Conservation (phyloP, 2,113 vertebrate genomes). For the Boulengeromyrus knoepffleri region DNA sequence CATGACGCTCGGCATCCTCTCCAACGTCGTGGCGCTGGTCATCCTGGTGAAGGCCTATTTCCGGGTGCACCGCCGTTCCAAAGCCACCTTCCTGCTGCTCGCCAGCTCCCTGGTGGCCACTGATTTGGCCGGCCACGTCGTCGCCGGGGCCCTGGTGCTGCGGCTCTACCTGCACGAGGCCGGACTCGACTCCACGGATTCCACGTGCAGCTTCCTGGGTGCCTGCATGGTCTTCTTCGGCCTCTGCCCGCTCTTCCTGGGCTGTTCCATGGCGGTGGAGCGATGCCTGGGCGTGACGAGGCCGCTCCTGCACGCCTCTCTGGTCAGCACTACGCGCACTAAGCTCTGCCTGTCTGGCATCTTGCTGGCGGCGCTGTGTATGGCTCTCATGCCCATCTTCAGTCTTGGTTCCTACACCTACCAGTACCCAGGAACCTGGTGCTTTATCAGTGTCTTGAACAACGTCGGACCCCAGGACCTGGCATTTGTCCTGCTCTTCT, state of each 20-base stretch:
- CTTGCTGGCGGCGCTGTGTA: constrained; percentile 61
- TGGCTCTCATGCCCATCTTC: constrained; percentile 70
- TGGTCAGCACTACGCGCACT: constrained; percentile 65
- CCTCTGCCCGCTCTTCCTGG: constrained; percentile 77
- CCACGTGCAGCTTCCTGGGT: constrained; percentile 74
- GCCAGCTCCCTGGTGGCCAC: constrained; percentile 72
- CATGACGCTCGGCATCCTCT: constrained; percentile 76
- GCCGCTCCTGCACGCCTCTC: constrained; percentile 68
- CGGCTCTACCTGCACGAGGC: constrained; percentile 60
- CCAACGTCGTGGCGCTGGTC: constrained; percentile 73
- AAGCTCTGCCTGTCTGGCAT: constrained; percentile 59
- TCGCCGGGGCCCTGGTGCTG: constrained; percentile 74
- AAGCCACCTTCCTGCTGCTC: constrained; percentile 76
- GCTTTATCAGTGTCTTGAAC: constrained; percentile 68
- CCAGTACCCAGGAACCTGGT: constrained; percentile 77
- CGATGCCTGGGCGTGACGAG: constrained; percentile 76
- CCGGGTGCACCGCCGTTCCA: constrained; percentile 65
- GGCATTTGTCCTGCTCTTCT: constrained; percentile 69
- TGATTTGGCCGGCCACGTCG: constrained; percentile 74
- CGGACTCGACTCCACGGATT: constrained; percentile 42
- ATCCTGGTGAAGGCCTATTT: constrained; percentile 70
- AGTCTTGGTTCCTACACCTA: constrained; percentile 68
- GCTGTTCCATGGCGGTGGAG: constrained; percentile 79
- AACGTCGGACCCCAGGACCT: constrained; percentile 52
- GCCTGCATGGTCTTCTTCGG: constrained; percentile 87